These are phyloP conservation scores for Brachylomia viminalis DNA, from an alignment of 2,888 invertebrate genomes.

Conservation along the genomic window DNA sequence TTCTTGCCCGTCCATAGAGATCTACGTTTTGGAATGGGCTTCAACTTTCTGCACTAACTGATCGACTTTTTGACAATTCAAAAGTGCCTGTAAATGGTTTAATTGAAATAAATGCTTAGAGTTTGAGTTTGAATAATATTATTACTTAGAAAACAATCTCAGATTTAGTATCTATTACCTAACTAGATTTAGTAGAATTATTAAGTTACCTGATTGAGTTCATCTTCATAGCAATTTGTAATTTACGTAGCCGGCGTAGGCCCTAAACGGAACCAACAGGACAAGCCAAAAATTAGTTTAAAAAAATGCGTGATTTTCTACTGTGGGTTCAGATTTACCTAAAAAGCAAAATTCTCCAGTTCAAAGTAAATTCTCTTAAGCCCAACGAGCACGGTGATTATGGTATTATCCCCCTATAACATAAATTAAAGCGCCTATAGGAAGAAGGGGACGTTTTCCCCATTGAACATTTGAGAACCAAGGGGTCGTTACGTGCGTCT, in stretches of 20 bases:
- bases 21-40: no score
- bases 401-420: constrained; percentile 45
- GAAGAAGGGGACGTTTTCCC: constrained; percentile 39
- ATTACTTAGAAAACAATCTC: background rate
- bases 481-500: constrained; percentile 32
- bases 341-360: constrained; percentile 12
- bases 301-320: background rate
- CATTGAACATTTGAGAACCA: constrained; percentile 35
- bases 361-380: constrained; percentile 17
- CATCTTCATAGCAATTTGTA: background rate
- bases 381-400: constrained; percentile 48
- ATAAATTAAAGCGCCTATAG: constrained; percentile 48
- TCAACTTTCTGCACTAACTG: no score
- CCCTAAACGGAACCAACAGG: background rate
- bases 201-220: background rate
- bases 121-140: no score
- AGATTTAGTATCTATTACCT: no score
- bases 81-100: no score
- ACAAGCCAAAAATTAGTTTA: background rate
- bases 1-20: no score
- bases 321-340: constrained; percentile 19
- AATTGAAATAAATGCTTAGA: no score
- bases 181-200: no score
- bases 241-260: background rate
- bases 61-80: no score